Conservation (phyloP, 2,888 invertebrate genomes). For the Caenorhabditis sulstoni region DNA sequence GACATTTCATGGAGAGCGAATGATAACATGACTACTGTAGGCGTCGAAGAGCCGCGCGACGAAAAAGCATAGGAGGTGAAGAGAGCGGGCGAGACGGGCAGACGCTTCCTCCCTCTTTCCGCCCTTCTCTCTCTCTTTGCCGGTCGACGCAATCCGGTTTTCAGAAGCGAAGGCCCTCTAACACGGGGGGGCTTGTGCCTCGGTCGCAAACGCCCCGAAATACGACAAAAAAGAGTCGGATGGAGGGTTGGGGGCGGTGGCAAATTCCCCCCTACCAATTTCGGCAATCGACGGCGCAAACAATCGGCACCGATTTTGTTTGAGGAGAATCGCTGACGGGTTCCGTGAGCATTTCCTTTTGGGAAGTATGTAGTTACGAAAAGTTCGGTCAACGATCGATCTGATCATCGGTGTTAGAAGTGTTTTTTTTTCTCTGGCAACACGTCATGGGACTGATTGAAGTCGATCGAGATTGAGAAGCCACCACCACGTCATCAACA, state of each 20-base stretch:
- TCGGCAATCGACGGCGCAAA: slow-evolving; percentile 4
- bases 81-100: background rate
- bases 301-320: background rate
- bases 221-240: slow-evolving; percentile 17
- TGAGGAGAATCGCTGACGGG: background rate
- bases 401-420: slow-evolving; percentile 1
- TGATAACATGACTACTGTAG: too few relatives aligned
- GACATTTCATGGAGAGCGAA: background rate
- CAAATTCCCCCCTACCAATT: slow-evolving; percentile 5
- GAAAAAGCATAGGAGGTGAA: background rate
- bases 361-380: background rate
- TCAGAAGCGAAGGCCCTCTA: slow-evolving; percentile 32
- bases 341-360: background rate
- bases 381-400: background rate
- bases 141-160: slow-evolving; percentile 36
- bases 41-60: background rate
- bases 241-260: slow-evolving; percentile 7
- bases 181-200: slow-evolving; percentile 40
- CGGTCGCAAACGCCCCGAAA: slow-evolving; percentile 10
- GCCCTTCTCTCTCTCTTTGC: slow-evolving; percentile 7
- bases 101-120: slow-evolving; percentile 10
- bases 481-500: too few relatives aligned
- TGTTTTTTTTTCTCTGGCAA: background rate
- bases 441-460: background rate
- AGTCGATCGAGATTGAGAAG: too few relatives aligned